Percentiles rank a stretch among this genome's conserved stretches.
Evolutionary conservation across 2,888 invertebrate genomes (phyloP).

Genomic region (Cerastis rubricosa): DNA sequence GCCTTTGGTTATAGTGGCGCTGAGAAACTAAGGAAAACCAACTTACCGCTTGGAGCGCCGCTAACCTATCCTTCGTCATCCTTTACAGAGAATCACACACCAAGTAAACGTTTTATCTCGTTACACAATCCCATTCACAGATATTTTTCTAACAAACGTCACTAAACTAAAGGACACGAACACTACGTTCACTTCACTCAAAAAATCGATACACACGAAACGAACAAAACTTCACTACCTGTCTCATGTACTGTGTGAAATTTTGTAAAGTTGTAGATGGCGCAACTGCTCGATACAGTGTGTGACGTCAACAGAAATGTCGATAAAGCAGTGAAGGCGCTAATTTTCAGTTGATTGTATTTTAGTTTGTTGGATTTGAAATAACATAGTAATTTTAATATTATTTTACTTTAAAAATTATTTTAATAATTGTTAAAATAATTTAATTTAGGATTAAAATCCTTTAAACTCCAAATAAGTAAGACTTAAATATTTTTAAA

Average conservation of each 20-base stretch:
- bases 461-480: neutral
- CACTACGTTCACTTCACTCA: slow-evolving; percentile 93
- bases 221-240: slow-evolving; percentile 91
- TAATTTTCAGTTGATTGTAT: slow-evolving; percentile 46
- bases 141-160: slow-evolving; percentile 93
- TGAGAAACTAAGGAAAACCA: slow-evolving; percentile 78
- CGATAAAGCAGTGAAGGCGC: slow-evolving; percentile 77
- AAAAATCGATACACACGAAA: slow-evolving; percentile 95
- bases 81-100: slow-evolving; percentile 92
- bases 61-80: slow-evolving; percentile 99
- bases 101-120: slow-evolving; percentile 92
- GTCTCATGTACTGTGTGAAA: slow-evolving; percentile 83
- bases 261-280: slow-evolving; percentile 82
- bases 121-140: slow-evolving; percentile 95
- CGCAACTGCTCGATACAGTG: slow-evolving; percentile 70
- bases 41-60: slow-evolving; percentile 98
- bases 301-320: slow-evolving; percentile 82
- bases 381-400: neutral
- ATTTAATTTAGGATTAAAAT: neutral
- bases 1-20: slow-evolving; percentile 84
- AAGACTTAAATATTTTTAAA: neutral
- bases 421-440: neutral
- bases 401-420: neutral
- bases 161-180: slow-evolving; percentile 93
- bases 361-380: slow-evolving; percentile 8